Percentiles rank a stretch among this genome's conserved stretches.
Evolutionary conservation across 2,888 invertebrate species (phyloP).

Genomic region (Zaprionus lineosus): DNA sequence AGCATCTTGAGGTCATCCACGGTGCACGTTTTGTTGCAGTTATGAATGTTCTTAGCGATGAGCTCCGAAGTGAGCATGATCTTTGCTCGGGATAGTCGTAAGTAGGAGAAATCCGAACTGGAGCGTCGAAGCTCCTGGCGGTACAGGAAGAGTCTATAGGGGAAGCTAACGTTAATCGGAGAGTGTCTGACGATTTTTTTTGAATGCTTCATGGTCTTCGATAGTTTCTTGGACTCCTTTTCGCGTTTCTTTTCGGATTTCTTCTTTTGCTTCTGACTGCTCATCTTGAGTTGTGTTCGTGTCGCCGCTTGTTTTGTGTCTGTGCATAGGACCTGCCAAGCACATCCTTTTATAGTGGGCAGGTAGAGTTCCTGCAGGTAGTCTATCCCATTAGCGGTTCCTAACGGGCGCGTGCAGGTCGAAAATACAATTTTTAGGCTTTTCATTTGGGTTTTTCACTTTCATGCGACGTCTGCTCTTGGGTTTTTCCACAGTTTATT

Average conservation of each 20-base stretch:
- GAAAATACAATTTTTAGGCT: slow-evolving; percentile 37
- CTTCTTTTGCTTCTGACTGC: slow-evolving; percentile 17
- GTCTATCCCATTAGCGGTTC: slow-evolving; percentile 45
- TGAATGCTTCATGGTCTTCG: slow-evolving; percentile 20
- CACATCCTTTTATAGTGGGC: slow-evolving; percentile 41
- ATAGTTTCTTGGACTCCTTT: slow-evolving; percentile 18
- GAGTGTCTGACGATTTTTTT: slow-evolving; percentile 22
- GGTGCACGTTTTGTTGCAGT: slow-evolving; percentile 35
- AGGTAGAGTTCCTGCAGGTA: slow-evolving; percentile 50
- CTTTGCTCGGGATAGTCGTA: slow-evolving; percentile 63
- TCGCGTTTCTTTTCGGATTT: slow-evolving; percentile 37
- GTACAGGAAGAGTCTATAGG: slow-evolving; percentile 59
- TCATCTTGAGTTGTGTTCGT: slow-evolving; percentile 23
- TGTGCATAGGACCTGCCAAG: slow-evolving; percentile 8
- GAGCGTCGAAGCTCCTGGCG: slow-evolving; percentile 62
- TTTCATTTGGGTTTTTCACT: slow-evolving; percentile 30
- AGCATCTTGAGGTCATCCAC: slow-evolving; percentile 63
- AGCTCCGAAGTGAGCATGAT: slow-evolving; percentile 61
- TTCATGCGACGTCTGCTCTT: neutral
- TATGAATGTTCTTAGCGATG: slow-evolving; percentile 54
- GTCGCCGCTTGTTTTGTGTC: neutral
- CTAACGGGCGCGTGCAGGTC: slow-evolving; percentile 38
- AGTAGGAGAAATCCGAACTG: slow-evolving; percentile 51
- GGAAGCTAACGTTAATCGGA: slow-evolving; percentile 18
- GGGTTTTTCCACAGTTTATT: slow-evolving; percentile 50